Evolutionary conservation across 2,797 vertebrate genomes (phyloP).

Genomic region (Galaxias olidus): DNA sequence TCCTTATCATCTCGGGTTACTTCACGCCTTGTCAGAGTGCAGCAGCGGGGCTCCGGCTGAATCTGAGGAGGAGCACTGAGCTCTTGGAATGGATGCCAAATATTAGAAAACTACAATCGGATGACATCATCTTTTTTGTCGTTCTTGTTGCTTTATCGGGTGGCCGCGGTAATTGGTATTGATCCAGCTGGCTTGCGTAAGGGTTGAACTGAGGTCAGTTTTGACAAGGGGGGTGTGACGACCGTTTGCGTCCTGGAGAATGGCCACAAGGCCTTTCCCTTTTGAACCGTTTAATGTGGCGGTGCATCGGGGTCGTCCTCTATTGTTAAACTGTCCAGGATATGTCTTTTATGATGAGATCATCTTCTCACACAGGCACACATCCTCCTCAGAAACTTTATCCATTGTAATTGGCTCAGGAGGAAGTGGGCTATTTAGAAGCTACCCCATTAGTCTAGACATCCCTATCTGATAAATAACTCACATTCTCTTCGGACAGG

Average conservation of each 20-base stretch:
- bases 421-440: slow-evolving; percentile 36
- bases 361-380: neutral
- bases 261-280: slow-evolving; percentile 48
- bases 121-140: slow-evolving; percentile 26
- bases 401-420: slow-evolving; percentile 39
- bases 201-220: slow-evolving; percentile 46
- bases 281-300: slow-evolving; percentile 60
- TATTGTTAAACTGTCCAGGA: slow-evolving; percentile 64
- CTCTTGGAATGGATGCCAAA: slow-evolving; percentile 9
- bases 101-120: slow-evolving; percentile 19
- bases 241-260: slow-evolving; percentile 48
- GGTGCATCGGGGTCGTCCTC: slow-evolving; percentile 52
- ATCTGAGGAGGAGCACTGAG: slow-evolving; percentile 9
- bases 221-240: slow-evolving; percentile 52
- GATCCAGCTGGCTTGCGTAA: slow-evolving; percentile 45
- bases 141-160: slow-evolving; percentile 32
- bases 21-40: neutral
- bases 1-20: slow-evolving; percentile 13
- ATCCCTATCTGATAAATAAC: slow-evolving; percentile 33
- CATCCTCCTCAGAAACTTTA: slow-evolving; percentile 17
- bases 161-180: slow-evolving; percentile 45
- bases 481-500: slow-evolving; percentile 52
- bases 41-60: slow-evolving; percentile 20
- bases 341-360: slow-evolving; percentile 63
- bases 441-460: slow-evolving; percentile 25